Evolutionary conservation across 2,888 invertebrate genomes (phyloP), one percentile per base, ranked within the genome.

Genomic region (Torymus tubicola): DNA sequence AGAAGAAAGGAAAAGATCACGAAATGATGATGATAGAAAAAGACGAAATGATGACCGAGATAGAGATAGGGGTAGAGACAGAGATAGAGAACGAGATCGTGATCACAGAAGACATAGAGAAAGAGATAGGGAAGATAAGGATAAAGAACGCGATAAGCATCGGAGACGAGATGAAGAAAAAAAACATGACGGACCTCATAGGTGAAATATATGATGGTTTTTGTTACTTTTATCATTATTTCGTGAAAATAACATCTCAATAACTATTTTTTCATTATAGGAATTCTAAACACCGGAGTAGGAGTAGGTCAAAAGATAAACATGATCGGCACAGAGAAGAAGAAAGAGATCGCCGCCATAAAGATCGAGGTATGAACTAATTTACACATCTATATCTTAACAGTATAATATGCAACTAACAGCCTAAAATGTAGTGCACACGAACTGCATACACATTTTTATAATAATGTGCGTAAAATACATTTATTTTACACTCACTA

Each of bases 1-100:
- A 83, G 91, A 92, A 83, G 92, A 93, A 67, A 89, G 92, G 57
- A 91, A 92, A 85, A 87, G 91, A 31, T 88, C 89, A n/a, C 88
- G 89, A 21, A 88, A 86, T 63, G 89, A 87, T 80, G 90, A 90
- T 73, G 88, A 89, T 67, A 85, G 89, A 42, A 89, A 89, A 67
- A 88, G 88, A 72, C 88, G 88, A 79, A 87, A 89, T 72, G 84
- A 86, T 21, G 87, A 87, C 57, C 84, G 85, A n/a, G 86, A 87
- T 53, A 69, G 83, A 18, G 84, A 42, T 8, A 42, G 84, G 12
- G 86, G 87, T 31, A 75, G 83, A 63, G 85, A 85, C 50, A 85
- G 86, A 63, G 86, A 87, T n/a, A 81, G 87, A 10, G 87, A 87
- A 42, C 78, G 86, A 16, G 86, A 86, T 24, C 72, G 85, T 16